Evolutionary conservation across 2,113 vertebrate species (phyloP).

Genomic region (Percina caprodes): DNA sequence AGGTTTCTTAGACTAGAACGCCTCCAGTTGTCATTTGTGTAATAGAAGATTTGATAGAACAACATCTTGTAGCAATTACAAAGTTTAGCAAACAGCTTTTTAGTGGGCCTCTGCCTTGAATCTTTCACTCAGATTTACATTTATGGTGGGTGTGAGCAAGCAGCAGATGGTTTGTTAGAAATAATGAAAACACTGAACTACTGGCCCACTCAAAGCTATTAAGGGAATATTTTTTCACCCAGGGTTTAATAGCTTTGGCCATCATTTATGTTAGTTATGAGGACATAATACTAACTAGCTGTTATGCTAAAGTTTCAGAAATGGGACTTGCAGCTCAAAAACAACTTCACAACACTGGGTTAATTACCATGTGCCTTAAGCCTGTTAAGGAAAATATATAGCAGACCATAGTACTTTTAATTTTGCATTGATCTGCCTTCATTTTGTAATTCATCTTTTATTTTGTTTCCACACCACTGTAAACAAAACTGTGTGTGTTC

Average conservation of each 20-base stretch:
- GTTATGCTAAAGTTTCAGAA: slow-evolving; percentile 17
- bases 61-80: slow-evolving; percentile 47
- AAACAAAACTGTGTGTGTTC: slow-evolving; percentile 12
- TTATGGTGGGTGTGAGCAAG: slow-evolving; percentile 51
- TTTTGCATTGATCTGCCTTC: neutral
- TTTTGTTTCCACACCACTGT: neutral
- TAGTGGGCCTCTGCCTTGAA: slow-evolving; percentile 31
- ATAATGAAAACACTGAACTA: slow-evolving; percentile 51
- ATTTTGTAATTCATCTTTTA: neutral
- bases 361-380: neutral
- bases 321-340: neutral
- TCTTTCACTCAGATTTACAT: slow-evolving; percentile 50
- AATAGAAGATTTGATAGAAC: slow-evolving; percentile 34
- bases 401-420: neutral
- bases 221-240: slow-evolving; percentile 16
- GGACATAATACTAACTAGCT: neutral
- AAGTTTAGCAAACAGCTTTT: slow-evolving; percentile 54
- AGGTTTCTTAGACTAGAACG: slow-evolving; percentile 21
- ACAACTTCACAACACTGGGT: neutral
- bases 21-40: slow-evolving; percentile 35
- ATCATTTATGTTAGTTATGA: slow-evolving; percentile 9
- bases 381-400: neutral
- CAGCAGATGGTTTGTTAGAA: slow-evolving; percentile 65
- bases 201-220: slow-evolving; percentile 59
- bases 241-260: slow-evolving; percentile 20